phyloP scores from a whole-genome alignment of 2,888 invertebrate species.

The Cheilosia soror region DNA sequence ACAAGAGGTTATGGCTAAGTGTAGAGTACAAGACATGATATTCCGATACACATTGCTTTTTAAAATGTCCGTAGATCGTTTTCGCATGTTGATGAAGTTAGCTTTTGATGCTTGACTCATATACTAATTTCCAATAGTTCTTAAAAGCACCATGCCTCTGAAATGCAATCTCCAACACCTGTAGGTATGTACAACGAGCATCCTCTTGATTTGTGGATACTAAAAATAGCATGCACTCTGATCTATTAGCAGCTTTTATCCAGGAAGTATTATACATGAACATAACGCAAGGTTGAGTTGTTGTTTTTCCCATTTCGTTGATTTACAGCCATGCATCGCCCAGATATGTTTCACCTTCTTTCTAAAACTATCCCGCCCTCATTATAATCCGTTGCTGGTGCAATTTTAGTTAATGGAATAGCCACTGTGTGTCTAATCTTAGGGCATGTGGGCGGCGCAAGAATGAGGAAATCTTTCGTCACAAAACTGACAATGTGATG shows the following conservation, averaged over 20 bases:
- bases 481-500: conserved; percentile 26
- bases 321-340: conserved; percentile 22
- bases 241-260: conserved; percentile 35
- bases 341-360: background rate
- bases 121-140: no score
- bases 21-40: no score
- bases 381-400: background rate
- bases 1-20: no score
- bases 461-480: conserved; percentile 61
- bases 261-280: conserved; percentile 28
- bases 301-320: conserved; percentile 40
- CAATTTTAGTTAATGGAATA: background rate
- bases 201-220: background rate
- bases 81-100: no score
- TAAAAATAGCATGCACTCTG: conserved; percentile 26
- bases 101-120: no score
- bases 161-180: conserved; percentile 10
- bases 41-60: no score
- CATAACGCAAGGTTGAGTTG: conserved; percentile 36
- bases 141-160: background rate
- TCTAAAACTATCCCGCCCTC: background rate
- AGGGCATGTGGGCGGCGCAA: background rate
- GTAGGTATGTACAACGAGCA: background rate
- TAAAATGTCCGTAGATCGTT: no score
- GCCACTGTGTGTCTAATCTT: background rate